Percentiles rank a stretch among this genome's conserved stretches.
Conservation (phyloP, 2,797 vertebrate genomes). For the Aplochiton taeniatus region DNA sequence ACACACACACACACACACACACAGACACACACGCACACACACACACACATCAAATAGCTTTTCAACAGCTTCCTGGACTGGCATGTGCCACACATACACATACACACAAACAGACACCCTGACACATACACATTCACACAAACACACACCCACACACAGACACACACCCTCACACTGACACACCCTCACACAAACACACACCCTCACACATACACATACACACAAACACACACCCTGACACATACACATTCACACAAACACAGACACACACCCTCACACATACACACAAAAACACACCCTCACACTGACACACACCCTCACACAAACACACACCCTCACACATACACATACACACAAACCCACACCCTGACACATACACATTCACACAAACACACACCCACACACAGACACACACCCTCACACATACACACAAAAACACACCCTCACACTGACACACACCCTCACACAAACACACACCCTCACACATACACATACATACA, state of each 20-base stretch:
- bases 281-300: no score
- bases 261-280: no score
- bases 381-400: conserved; percentile 3
- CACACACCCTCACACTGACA: no score
- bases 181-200: no score
- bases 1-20: neutral
- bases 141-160: conserved; percentile 1
- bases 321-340: neutral
- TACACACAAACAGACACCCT: no score
- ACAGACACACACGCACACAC: neutral
- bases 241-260: no score
- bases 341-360: conserved; percentile 6
- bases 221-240: no score
- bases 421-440: neutral
- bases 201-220: no score
- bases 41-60: neutral
- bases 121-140: neutral
- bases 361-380: neutral
- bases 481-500: conserved; percentile 2
- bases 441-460: conserved; percentile 12
- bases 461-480: neutral
- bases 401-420: no score
- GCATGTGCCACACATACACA: no score
- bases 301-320: neutral
- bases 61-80: no score